Evolutionary conservation across 2,888 invertebrate species (phyloP).

Genomic region (Spodoptera exigua): DNA sequence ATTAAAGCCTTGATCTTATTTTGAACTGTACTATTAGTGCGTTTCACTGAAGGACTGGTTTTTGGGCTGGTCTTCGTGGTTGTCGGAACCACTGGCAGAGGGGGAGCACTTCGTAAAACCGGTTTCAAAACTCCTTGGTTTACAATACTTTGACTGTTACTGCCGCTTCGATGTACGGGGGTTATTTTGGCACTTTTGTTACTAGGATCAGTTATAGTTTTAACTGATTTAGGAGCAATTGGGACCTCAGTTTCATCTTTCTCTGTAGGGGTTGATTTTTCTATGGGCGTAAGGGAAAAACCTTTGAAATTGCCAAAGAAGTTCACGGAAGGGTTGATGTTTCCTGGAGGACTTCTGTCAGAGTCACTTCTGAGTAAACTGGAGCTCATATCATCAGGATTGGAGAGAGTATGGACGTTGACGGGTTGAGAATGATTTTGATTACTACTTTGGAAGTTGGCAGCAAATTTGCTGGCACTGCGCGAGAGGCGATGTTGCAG

Average conservation of each 20-base stretch:
- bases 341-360: constrained; percentile 82
- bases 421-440: constrained; percentile 76
- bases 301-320: constrained; percentile 97
- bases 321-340: constrained; percentile 87
- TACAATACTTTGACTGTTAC: constrained; percentile 77
- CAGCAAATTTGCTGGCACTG: constrained; percentile 84
- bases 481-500: constrained; percentile 83
- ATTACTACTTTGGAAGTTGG: constrained; percentile 80
- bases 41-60: constrained; percentile 79
- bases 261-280: constrained; percentile 72
- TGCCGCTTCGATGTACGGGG: constrained; percentile 82
- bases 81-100: constrained; percentile 89
- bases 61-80: constrained; percentile 75
- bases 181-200: constrained; percentile 89
- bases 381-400: constrained; percentile 92
- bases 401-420: constrained; percentile 88
- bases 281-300: constrained; percentile 93
- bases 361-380: constrained; percentile 90
- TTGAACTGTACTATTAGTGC: constrained; percentile 81
- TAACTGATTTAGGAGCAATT: constrained; percentile 48
- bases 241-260: constrained; percentile 47
- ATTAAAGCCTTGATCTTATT: constrained; percentile 84
- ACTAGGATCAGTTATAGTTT: constrained; percentile 54
- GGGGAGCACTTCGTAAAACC: constrained; percentile 90
- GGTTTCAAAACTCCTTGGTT: constrained; percentile 79